Evolutionary conservation across 2,888 invertebrate genomes (phyloP).

Genomic region (Microdon myrmicae): DNA sequence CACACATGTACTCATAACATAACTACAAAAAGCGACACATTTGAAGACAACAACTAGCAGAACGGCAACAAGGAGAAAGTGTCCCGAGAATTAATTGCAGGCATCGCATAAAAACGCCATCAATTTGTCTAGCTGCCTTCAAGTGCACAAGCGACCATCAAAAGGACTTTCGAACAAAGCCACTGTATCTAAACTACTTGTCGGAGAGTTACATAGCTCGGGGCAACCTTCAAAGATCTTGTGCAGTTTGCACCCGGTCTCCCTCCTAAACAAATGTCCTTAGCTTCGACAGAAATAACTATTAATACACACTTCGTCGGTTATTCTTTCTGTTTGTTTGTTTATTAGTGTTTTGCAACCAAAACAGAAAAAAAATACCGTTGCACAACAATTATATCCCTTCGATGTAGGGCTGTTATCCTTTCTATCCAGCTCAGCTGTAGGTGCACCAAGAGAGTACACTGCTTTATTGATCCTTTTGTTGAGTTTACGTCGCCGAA

Average conservation of each 20-base stretch:
- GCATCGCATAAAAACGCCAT: slow-evolving; percentile 62
- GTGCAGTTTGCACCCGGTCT: too few species aligned
- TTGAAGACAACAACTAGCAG: neutral
- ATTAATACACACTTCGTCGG: slow-evolving; percentile 50
- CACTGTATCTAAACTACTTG: slow-evolving; percentile 15
- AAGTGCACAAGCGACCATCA: slow-evolving; percentile 44
- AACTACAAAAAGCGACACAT: too few species aligned
- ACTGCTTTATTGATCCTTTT: slow-evolving; percentile 35
- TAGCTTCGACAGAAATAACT: slow-evolving; percentile 45
- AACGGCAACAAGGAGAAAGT: slow-evolving; percentile 13
- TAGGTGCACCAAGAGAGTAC: slow-evolving; percentile 1
- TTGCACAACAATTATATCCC: slow-evolving; percentile 39
- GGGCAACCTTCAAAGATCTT: too few species aligned
- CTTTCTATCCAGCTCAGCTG: too few species aligned
- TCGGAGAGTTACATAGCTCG: too few species aligned
- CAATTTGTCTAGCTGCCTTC: slow-evolving; percentile 52
- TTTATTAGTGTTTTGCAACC: slow-evolving; percentile 47
- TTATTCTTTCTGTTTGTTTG: slow-evolving; percentile 49
- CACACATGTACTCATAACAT: neutral
- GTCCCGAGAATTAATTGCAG: slow-evolving; percentile 66
- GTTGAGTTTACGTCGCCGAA: slow-evolving; percentile 5
- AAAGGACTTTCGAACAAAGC: slow-evolving; percentile 33
- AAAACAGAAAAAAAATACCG: slow-evolving; percentile 23
- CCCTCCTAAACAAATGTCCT: slow-evolving; percentile 14
- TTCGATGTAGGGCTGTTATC: slow-evolving; percentile 13